Evolutionary conservation across 2,797 vertebrate species (phyloP).

Genomic region (Trachops cirrhosus): DNA sequence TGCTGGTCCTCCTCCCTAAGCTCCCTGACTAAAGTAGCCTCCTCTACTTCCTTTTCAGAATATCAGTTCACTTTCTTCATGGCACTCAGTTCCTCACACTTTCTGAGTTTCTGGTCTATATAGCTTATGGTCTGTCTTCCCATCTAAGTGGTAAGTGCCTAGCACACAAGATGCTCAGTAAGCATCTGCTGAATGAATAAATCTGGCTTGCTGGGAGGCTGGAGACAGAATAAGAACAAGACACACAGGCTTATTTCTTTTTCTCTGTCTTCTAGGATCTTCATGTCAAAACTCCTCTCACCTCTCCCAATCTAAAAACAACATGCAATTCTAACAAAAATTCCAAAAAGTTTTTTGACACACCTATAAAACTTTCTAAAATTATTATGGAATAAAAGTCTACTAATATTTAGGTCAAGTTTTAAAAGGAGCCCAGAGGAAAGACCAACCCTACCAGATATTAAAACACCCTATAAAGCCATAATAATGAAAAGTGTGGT

Average conservation of each 20-base stretch:
- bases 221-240: background rate
- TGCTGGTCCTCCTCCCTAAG: background rate
- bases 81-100: background rate
- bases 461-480: background rate
- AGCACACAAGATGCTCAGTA: background rate
- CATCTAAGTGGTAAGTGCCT: background rate
- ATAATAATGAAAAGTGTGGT: background rate
- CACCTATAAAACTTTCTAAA: background rate
- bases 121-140: background rate
- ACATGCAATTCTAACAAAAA: background rate
- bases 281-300: background rate
- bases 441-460: background rate
- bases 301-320: background rate
- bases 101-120: background rate
- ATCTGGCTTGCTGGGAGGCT: background rate
- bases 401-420: background rate
- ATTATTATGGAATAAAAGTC: background rate
- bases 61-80: background rate
- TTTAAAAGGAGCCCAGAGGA: conserved; percentile 10
- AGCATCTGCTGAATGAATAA: background rate
- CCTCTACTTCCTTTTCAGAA: background rate
- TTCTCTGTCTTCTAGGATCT: background rate
- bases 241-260: background rate
- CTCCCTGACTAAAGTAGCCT: background rate
- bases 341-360: background rate